Base-by-base conservation (phyloP, 1,140 invertebrate genomes). In the Monomorium pharaonis region DNA sequence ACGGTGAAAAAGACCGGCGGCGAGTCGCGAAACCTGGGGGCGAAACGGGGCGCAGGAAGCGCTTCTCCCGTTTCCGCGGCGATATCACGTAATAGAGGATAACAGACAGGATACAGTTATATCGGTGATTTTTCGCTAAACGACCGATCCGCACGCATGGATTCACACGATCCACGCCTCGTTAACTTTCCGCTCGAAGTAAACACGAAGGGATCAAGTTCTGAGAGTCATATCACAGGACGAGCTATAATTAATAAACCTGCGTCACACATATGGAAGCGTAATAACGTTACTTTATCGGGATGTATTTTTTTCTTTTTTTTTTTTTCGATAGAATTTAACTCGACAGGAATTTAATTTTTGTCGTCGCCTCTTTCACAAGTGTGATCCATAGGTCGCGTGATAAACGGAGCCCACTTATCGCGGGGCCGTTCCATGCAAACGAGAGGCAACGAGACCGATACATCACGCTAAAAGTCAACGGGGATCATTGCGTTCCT, bases 171-270 rank as follows among this genome's bases (percentile, higher is more conserved):
- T 21, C n/a, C 75, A 65, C 75, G 42, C 58, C 12, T 77, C 27
- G 58, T 77, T 78, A 76, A 12, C 9, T 44, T n/a, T 49, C 51
- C 30, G 30, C 30, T 54, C 2, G 16, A 33, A 3, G 14, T 78
- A 78, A 78, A 78, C 42, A 63, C 18, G 44, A 37, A 65, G 42
- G 44, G 58, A 47, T 49, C 42, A 65, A 65, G 24, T 63, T 77
- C 12, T 30, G 27, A 63, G 63, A 63, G 63, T 65, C 16, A 6
- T 44, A 44, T 12, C 27, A 7, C 49, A 44, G 14, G 37, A 67
- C 6, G 51, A 9, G 51, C 21, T 58, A 75, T 75, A 75, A 54
- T 74, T 74, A 74, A 70, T 70, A 14, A 37, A 62, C 62, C n/a
- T 30, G 5, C 12, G 24, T 63, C 37, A 30, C 4, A 51, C 18